Conservation (phyloP, 2,113 vertebrate genomes). For the Rhegmatorhina hoffmannsi region DNA sequence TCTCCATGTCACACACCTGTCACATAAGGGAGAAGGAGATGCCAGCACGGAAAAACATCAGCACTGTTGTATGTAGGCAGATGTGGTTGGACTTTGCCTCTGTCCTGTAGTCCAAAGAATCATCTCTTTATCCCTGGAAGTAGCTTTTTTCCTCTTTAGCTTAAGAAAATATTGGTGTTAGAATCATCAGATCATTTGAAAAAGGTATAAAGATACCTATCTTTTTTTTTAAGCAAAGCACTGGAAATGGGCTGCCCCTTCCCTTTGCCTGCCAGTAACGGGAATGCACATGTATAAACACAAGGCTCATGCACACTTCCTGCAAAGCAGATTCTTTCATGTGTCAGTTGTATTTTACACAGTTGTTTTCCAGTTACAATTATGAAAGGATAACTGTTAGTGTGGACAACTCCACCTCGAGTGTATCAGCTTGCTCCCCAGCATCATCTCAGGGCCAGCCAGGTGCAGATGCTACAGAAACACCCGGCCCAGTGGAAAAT, state of each 20-base stretch:
- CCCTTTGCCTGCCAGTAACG: neutral
- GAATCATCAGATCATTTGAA: neutral
- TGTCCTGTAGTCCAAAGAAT: neutral
- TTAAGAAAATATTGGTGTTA: neutral
- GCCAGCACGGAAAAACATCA: neutral
- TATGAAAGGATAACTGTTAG: conserved; percentile 61
- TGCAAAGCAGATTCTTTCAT: neutral
- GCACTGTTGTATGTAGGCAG: neutral
- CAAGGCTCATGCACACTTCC: neutral
- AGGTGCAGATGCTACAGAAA: neutral
- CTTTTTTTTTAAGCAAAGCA: neutral
- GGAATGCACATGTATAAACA: neutral
- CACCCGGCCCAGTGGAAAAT: neutral
- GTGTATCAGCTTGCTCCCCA: conserved; percentile 55
- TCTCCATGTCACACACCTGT: neutral
- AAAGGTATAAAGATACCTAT: neutral
- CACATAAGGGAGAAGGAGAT: neutral
- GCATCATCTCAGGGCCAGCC: neutral
- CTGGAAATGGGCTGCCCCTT: neutral
- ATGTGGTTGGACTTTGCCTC: neutral
- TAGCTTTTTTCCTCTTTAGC: neutral
- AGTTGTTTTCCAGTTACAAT: conserved; percentile 70
- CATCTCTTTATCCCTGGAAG: neutral
- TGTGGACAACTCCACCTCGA: conserved; percentile 55
- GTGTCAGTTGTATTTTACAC: conserved; percentile 36